A percentile compares a stretch with the other conserved stretches of the same genome.
Conservation (phyloP, 2,888 invertebrate species). For the Unio delphinus region DNA sequence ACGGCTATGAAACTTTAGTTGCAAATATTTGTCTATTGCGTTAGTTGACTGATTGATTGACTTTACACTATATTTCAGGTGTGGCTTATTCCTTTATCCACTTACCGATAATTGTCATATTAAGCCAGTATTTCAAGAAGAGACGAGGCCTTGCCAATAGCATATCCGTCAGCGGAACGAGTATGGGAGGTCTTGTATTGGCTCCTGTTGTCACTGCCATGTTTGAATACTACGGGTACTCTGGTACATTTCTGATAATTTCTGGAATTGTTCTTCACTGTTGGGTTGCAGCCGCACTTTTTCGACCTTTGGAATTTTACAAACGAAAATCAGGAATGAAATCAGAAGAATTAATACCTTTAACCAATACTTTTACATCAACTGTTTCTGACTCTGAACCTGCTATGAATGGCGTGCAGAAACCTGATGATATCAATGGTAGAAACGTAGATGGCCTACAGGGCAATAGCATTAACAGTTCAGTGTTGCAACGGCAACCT, state of each 20-base stretch:
- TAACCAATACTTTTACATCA: too few species aligned
- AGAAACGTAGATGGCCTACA: too few species aligned
- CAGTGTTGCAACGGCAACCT: too few species aligned
- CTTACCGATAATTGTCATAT: conserved; percentile 9
- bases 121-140: conserved; percentile 18
- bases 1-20: too few species aligned
- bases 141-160: conserved; percentile 20
- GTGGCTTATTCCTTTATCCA: conserved; percentile 6
- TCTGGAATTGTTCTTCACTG: conserved; percentile 11
- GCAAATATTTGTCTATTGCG: too few species aligned
- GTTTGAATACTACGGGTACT: conserved; percentile 15
- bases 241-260: conserved; percentile 9
- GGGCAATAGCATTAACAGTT: too few species aligned
- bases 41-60: too few species aligned
- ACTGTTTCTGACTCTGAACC: too few species aligned
- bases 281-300: conserved; percentile 5
- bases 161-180: conserved; percentile 3
- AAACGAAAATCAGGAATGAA: background rate
- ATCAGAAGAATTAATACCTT: too few species aligned
- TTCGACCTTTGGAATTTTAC: conserved; percentile 13
- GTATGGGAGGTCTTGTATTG: conserved; percentile 10
- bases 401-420: too few species aligned
- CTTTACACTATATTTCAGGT: conserved; percentile 1
- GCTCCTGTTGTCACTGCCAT: conserved; percentile 11
- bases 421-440: too few species aligned